Percentiles rank a stretch among this genome's conserved stretches.
Conservation (phyloP, 2,888 invertebrate species). For the Lepeophtheirus nordmannii region DNA sequence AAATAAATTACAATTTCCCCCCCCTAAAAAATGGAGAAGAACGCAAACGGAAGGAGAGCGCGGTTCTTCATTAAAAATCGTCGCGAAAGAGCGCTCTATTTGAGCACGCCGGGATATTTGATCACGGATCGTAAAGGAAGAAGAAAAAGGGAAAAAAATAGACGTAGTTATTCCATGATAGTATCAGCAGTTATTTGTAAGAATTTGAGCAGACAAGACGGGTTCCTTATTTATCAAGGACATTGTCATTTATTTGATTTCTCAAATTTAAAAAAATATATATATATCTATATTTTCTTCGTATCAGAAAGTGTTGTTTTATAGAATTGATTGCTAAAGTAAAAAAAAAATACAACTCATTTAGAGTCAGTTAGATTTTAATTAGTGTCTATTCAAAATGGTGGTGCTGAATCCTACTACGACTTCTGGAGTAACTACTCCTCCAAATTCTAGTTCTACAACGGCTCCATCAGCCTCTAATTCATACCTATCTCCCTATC, state of each 20-base stretch:
- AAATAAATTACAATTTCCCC: no score
- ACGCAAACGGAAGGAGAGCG: background rate
- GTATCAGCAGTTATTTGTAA: background rate
- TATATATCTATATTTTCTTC: no score
- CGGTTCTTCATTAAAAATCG: background rate
- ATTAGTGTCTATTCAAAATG: background rate
- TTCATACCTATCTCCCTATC: background rate
- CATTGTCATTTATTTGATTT: no score
- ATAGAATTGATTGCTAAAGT: background rate
- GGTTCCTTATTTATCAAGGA: no score
- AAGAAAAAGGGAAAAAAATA: background rate
- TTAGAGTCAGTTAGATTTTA: no score
- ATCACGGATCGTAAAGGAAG: background rate
- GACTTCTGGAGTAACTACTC: background rate
- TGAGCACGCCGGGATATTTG: no score
- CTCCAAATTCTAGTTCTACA: background rate
- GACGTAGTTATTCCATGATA: background rate
- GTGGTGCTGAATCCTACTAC: constrained; percentile 4
- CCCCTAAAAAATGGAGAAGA: no score
- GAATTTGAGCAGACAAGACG: no score
- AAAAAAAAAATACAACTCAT: background rate
- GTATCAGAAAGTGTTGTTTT: no score
- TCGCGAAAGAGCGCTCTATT: background rate
- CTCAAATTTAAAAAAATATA: no score
- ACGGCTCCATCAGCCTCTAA: background rate